Percentiles rank a stretch among this genome's conserved stretches.
phyloP scores from a whole-genome alignment of 2,113 vertebrate species.

The Tyto alba region DNA sequence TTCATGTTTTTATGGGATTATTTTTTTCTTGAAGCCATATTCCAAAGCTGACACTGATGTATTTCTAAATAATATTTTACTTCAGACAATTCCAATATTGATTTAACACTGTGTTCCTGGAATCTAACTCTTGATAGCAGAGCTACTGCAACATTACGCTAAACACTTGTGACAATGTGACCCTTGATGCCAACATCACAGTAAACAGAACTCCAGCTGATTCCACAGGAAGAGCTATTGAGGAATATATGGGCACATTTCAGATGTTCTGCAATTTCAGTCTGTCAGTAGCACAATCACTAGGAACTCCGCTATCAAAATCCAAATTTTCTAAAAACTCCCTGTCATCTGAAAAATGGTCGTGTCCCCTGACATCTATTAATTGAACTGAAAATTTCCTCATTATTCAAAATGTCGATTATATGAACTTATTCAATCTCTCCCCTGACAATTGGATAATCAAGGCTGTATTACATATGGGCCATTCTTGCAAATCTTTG shows the following conservation, averaged over 20 bases:
- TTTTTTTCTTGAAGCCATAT: background rate
- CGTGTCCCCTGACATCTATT: conserved; percentile 51
- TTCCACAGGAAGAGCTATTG: background rate
- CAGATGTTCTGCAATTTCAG: background rate
- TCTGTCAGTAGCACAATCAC: background rate
- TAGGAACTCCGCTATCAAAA: conserved; percentile 2
- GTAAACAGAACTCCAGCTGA: background rate
- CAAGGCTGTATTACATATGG: conserved; percentile 27
- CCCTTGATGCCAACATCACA: background rate
- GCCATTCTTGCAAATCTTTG: conserved; percentile 29
- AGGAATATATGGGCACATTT: background rate
- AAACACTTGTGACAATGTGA: conserved; percentile 12
- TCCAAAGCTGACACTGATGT: background rate
- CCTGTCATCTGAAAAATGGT: background rate
- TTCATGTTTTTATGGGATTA: background rate
- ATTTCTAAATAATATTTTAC: background rate
- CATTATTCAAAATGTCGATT: conserved; percentile 49
- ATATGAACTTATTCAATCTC: conserved; percentile 31
- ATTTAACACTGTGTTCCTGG: background rate
- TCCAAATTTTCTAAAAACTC: conserved; percentile 39
- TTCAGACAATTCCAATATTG: background rate
- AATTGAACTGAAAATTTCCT: conserved; percentile 47
- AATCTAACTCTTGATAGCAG: background rate
- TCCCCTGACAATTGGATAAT: conserved; percentile 48
- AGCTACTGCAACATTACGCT: background rate